Conservation (phyloP, 1,140 invertebrate genomes). For the Drosophila prosaltans region DNA sequence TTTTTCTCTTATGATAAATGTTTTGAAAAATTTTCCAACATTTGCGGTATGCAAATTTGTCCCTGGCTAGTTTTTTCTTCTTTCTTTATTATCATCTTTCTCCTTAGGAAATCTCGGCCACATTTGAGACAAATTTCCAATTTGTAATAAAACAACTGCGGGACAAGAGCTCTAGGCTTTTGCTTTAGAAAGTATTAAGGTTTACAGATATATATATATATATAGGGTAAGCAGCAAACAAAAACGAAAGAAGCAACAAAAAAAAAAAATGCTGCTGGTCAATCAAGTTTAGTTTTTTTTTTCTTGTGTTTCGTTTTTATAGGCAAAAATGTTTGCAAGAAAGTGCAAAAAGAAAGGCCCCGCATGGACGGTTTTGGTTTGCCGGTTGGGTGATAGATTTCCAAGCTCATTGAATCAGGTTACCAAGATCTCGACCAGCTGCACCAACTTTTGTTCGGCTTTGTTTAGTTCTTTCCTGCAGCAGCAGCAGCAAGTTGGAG, state of each 20-base stretch:
- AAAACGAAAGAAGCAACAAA: slow-evolving; percentile 12
- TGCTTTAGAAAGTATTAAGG: slow-evolving; percentile 66
- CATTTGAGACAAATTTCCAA: slow-evolving; percentile 62
- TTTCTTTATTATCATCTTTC: not conserved
- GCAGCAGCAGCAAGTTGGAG: slow-evolving; percentile 2
- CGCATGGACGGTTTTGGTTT: slow-evolving; percentile 29
- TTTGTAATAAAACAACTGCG: slow-evolving; percentile 72
- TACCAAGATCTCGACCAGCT: slow-evolving; percentile 61
- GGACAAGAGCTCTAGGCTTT: slow-evolving; percentile 32
- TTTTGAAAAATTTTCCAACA: slow-evolving; percentile 9
- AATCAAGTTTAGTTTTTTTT: slow-evolving; percentile 53
- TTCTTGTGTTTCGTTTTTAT: slow-evolving; percentile 13
- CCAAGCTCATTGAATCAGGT: slow-evolving; percentile 65
- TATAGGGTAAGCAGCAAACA: slow-evolving; percentile 18
- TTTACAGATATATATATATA: slow-evolving; percentile 13
- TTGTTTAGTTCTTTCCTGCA: slow-evolving; percentile 11
- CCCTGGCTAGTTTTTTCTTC: not conserved
- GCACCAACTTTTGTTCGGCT: slow-evolving; percentile 28
- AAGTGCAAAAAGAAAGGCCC: slow-evolving; percentile 62
- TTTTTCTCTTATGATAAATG: not conserved
- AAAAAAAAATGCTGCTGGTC: slow-evolving; percentile 48
- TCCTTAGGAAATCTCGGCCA: slow-evolving; percentile 24
- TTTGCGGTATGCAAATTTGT: not conserved
- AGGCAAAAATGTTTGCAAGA: slow-evolving; percentile 37
- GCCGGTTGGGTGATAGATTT: slow-evolving; percentile 59